Evolutionary conservation across 2,797 vertebrate species (phyloP).

Genomic region (Poeciliopsis paucimaculata): DNA sequence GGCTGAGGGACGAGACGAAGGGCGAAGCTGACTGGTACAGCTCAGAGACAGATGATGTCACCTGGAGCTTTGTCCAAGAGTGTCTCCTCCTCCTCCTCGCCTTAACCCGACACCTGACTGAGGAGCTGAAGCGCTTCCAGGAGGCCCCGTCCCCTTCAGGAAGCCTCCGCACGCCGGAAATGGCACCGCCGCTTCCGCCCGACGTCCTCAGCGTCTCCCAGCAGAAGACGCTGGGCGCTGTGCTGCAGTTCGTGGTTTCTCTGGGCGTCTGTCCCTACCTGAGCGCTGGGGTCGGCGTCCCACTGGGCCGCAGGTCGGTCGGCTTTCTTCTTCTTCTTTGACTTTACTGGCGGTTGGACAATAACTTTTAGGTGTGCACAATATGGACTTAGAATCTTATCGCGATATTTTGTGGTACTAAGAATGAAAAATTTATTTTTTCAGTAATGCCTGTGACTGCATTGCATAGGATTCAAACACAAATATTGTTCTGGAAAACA

Average conservation of each 20-base stretch:
- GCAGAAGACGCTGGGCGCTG: slow-evolving; percentile 81
- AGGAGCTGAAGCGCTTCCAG: slow-evolving; percentile 74
- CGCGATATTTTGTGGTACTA: no score
- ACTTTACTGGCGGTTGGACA: no score
- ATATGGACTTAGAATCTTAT: no score
- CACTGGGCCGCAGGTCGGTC: slow-evolving; percentile 83
- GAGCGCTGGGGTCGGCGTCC: slow-evolving; percentile 84
- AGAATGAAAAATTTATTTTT: no score
- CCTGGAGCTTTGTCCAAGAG: slow-evolving; percentile 86
- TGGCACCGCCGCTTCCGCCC: slow-evolving; percentile 85
- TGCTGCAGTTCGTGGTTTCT: slow-evolving; percentile 87
- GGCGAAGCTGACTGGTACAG: slow-evolving; percentile 66
- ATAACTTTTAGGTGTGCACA: no score
- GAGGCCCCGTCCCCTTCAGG: slow-evolving; percentile 23
- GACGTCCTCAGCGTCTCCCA: slow-evolving; percentile 89
- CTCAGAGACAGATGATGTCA: slow-evolving; percentile 64
- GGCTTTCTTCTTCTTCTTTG: slow-evolving; percentile 49
- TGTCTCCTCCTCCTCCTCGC: slow-evolving; percentile 84
- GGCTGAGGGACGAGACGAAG: slow-evolving; percentile 47
- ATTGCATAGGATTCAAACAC: no score
- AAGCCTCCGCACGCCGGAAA: slow-evolving; percentile 72
- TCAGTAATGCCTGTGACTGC: no score
- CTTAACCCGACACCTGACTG: slow-evolving; percentile 78
- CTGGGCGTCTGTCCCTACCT: slow-evolving; percentile 89
- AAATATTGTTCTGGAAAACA: no score